Evolutionary conservation across 2,113 vertebrate species (phyloP).

Genomic region (Monarcha castaneiventris): DNA sequence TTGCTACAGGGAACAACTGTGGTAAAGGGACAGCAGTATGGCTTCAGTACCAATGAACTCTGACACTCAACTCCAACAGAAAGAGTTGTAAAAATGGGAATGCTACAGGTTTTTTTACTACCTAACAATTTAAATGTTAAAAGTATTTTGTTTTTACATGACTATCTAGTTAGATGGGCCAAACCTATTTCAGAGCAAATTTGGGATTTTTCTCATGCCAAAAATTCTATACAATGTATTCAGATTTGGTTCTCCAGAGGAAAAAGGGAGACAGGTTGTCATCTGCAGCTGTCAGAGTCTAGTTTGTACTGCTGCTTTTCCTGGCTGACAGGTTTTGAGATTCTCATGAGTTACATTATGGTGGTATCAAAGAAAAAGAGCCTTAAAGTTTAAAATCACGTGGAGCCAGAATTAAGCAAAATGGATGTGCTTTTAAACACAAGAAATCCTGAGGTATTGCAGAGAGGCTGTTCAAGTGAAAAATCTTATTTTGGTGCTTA

Average conservation of each 20-base stretch:
- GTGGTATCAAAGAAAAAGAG: neutral
- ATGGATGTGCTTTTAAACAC: neutral
- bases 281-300: neutral
- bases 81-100: neutral
- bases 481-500: conserved; percentile 35
- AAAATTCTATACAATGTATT: neutral
- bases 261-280: neutral
- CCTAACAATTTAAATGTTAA: neutral
- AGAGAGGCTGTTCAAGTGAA: conserved; percentile 16
- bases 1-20: neutral
- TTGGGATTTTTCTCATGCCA: neutral
- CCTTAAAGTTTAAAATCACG: neutral
- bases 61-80: neutral
- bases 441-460: neutral
- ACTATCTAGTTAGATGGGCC: neutral
- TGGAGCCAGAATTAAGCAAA: neutral
- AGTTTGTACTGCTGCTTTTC: neutral
- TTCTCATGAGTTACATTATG: neutral
- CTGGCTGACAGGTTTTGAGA: neutral
- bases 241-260: neutral
- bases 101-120: neutral
- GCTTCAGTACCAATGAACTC: neutral
- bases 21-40: neutral
- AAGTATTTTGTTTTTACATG: neutral
- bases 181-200: neutral